These are phyloP conservation scores for Pipistrellus kuhlii DNA, from an alignment of 2,797 vertebrate genomes.

Conservation along the genomic window DNA sequence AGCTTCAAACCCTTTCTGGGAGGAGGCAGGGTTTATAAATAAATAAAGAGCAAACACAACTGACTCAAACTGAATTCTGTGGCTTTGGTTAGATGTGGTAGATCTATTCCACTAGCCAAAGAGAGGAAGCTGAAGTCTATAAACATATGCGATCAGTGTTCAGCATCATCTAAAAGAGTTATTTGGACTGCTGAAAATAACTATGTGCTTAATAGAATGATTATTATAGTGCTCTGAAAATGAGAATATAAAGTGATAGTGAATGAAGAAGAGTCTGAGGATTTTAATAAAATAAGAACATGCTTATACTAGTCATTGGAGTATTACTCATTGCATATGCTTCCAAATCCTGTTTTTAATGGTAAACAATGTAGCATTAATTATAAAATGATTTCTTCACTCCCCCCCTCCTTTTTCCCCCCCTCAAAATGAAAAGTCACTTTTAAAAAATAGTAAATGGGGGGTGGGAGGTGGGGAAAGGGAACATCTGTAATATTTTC, in stretches of 20 bases:
- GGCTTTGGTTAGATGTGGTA: constrained; percentile 24
- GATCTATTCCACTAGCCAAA: neutral
- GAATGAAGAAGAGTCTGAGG: neutral
- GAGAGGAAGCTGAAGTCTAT: constrained; percentile 20
- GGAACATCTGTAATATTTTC: too few relatives aligned
- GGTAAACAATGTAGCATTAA: constrained; percentile 37
- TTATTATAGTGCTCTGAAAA: neutral
- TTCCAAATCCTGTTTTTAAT: constrained; percentile 52
- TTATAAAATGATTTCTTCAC: neutral
- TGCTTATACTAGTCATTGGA: neutral
- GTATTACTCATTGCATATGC: neutral
- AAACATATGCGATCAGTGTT: neutral
- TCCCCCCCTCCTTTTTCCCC: neutral
- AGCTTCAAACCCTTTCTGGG: constrained; percentile 35
- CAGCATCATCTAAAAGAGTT: neutral
- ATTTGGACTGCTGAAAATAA: neutral
- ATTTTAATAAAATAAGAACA: constrained; percentile 58
- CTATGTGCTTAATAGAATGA: constrained; percentile 5
- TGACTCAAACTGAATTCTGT: constrained; percentile 47
- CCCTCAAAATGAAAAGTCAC: constrained; percentile 58
- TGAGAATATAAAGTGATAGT: constrained; percentile 15
- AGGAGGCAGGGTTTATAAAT: constrained; percentile 43
- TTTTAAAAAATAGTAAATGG: neutral
- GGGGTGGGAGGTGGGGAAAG: too few relatives aligned
- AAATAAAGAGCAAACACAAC: constrained; percentile 64